A percentile compares a stretch with the other conserved stretches of the same genome.
These are phyloP conservation scores for Adoxophyes honmai DNA, from an alignment of 1,140 invertebrate genomes.

Conservation along the genomic window DNA sequence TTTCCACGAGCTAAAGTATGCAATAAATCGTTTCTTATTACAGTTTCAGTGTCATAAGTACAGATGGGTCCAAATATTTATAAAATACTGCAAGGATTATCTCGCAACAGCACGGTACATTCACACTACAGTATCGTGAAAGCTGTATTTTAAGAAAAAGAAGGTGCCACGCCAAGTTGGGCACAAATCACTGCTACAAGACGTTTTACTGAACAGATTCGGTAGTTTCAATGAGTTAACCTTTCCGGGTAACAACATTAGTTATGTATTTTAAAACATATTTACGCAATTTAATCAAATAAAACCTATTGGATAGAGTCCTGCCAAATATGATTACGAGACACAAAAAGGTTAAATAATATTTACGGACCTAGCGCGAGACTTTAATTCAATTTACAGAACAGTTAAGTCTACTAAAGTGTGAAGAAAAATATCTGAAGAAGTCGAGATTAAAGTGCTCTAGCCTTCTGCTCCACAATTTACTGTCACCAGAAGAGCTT, in stretches of 20 bases:
- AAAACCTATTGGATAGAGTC: too few species aligned
- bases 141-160: too few species aligned
- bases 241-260: too few species aligned
- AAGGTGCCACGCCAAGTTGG: too few species aligned
- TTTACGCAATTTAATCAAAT: too few species aligned
- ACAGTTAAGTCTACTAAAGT: slow-evolving; percentile 1
- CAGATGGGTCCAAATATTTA: slow-evolving; percentile 21
- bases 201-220: too few species aligned
- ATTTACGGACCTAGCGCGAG: slow-evolving; percentile 3
- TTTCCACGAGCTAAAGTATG: slow-evolving; percentile 40
- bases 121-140: too few species aligned
- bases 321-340: too few species aligned
- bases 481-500: neutral
- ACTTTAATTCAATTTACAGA: slow-evolving; percentile 2
- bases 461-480: neutral
- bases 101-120: neutral
- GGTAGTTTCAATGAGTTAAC: too few species aligned
- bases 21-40: slow-evolving; percentile 50
- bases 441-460: slow-evolving; percentile 10
- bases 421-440: slow-evolving; percentile 16
- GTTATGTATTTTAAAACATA: too few species aligned
- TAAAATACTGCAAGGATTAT: too few species aligned
- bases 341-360: neutral
- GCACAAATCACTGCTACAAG: too few species aligned
- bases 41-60: slow-evolving; percentile 32